Evolutionary conservation across 2,113 vertebrate species (phyloP).

Genomic region (Drymodes brunneopygia): DNA sequence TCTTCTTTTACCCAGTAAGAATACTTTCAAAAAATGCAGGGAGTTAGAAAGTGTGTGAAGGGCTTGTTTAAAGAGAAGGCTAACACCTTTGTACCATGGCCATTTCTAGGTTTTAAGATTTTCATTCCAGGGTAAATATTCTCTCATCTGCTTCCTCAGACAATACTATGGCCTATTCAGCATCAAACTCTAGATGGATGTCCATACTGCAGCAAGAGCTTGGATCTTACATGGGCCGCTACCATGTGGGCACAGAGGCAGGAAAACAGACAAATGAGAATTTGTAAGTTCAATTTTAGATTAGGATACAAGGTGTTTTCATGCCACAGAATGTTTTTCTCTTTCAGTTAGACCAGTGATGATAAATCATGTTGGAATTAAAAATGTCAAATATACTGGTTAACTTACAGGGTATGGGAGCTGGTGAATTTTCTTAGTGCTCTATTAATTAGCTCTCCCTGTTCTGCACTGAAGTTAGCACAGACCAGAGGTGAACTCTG

Average conservation of each 20-base stretch:
- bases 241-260: not conserved
- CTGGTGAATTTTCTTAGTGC: not conserved
- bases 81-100: not conserved
- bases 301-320: not conserved
- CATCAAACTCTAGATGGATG: not conserved
- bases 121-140: not conserved
- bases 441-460: not conserved
- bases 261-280: not conserved
- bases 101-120: not conserved
- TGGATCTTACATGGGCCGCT: not conserved
- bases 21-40: not conserved
- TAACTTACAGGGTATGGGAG: not conserved
- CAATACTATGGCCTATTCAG: not conserved
- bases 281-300: not conserved
- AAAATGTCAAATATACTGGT: not conserved
- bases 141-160: not conserved
- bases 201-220: not conserved
- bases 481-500: not conserved
- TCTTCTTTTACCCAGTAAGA: not conserved
- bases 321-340: not conserved
- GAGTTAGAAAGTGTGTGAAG: not conserved
- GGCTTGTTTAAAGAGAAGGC: not conserved
- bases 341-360: not conserved
- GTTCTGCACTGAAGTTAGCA: not conserved
- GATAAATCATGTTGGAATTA: not conserved